A percentile compares a stretch with the other conserved stretches of the same genome.
phyloP scores from a whole-genome alignment of 2,888 invertebrate genomes.

The Cyclophora punctaria region DNA sequence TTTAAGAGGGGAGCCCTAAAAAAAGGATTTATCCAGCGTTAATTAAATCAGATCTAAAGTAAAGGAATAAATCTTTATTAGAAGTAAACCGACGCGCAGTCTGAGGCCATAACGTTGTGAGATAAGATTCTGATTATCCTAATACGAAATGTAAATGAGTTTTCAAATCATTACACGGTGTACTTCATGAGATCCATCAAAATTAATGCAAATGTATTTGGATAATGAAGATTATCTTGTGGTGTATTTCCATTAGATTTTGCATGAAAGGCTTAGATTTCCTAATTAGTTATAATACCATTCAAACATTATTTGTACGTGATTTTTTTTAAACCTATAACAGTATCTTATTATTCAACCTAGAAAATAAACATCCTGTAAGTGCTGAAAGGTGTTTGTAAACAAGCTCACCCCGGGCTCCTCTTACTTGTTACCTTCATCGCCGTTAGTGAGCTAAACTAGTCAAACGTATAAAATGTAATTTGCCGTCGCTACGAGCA shows the following conservation, averaged over 20 bases:
- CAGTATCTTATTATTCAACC: too few relatives aligned
- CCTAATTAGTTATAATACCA: too few relatives aligned
- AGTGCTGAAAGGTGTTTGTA: background rate
- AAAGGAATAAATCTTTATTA: background rate
- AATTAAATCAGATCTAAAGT: background rate
- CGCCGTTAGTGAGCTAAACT: slow-evolving; percentile 10
- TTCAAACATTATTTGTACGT: too few relatives aligned
- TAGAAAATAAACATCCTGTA: too few relatives aligned
- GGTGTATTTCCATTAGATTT: too few relatives aligned
- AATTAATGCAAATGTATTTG: too few relatives aligned
- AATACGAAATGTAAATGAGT: slow-evolving; percentile 16
- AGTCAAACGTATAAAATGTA: slow-evolving; percentile 47
- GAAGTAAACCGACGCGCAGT: slow-evolving; percentile 3
- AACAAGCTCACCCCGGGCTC: background rate
- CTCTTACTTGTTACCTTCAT: background rate
- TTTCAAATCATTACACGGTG: slow-evolving; percentile 10
- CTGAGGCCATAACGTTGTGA: slow-evolving; percentile 12
- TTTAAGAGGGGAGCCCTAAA: background rate
- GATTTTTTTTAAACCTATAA: too few relatives aligned
- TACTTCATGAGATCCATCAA: too few relatives aligned
- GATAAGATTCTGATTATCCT: slow-evolving; percentile 9
- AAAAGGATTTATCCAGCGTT: background rate
- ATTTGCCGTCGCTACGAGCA: slow-evolving; percentile 40
- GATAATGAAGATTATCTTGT: too few relatives aligned
- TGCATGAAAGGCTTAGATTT: too few relatives aligned